Evolutionary conservation across 2,888 invertebrate genomes (phyloP).

Genomic region (Gastracanthus pulcherrimus): DNA sequence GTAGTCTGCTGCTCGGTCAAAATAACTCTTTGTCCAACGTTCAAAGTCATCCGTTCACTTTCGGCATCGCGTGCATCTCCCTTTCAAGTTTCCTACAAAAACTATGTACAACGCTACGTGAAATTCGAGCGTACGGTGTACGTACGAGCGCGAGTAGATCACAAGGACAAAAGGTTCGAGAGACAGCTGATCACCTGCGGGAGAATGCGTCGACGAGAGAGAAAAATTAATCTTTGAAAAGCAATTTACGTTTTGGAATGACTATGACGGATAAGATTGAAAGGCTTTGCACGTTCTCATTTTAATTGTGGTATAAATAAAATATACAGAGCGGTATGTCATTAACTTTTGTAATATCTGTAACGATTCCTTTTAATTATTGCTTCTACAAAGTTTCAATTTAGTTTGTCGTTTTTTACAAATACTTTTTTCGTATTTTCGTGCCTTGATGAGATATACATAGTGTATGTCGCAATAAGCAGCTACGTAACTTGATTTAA

Average conservation of each 20-base stretch:
- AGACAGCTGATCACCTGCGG: constrained; percentile 6
- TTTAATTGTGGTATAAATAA: background rate
- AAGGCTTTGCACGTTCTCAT: background rate
- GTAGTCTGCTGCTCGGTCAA: background rate
- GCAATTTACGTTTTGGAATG: background rate
- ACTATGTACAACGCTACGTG: background rate
- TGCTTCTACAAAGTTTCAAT: background rate
- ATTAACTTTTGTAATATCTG: background rate
- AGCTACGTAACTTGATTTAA: background rate
- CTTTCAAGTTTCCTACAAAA: constrained; percentile 23
- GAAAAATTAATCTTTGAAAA: background rate
- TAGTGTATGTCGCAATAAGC: background rate
- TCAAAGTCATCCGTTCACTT: constrained; percentile 54
- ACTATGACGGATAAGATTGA: background rate
- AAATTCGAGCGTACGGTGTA: constrained; percentile 27
- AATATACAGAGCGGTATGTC: background rate
- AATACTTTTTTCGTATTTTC: background rate
- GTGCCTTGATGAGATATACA: too few species aligned
- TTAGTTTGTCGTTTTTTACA: background rate
- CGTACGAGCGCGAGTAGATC: background rate
- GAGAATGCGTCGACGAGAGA: background rate
- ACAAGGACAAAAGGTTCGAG: background rate
- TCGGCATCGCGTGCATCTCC: constrained; percentile 41
- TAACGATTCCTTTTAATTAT: background rate
- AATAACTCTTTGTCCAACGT: constrained; percentile 43